Conservation (phyloP, 2,797 vertebrate genomes). For the Sylvia borin region DNA sequence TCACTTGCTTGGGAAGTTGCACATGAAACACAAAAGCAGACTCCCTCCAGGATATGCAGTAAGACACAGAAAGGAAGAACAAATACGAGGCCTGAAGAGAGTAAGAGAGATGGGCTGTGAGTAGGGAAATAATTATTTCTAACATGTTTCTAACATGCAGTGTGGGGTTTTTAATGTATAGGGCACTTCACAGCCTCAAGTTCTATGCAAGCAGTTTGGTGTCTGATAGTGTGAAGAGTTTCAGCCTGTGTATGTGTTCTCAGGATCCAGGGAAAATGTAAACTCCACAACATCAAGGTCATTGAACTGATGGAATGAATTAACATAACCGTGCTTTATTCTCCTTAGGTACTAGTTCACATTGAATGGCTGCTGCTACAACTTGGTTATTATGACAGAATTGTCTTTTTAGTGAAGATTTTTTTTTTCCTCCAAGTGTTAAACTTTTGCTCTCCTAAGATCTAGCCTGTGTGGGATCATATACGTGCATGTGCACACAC, state of each 20-base stretch:
- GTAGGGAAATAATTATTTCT: neutral
- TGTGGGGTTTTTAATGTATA: neutral
- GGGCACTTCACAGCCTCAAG: neutral
- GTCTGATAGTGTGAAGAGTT: neutral
- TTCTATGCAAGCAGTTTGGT: neutral
- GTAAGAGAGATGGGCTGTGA: neutral
- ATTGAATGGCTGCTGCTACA: neutral
- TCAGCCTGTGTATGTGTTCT: neutral
- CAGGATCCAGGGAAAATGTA: neutral
- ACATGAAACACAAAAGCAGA: fast-evolving
- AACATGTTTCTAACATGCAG: neutral
- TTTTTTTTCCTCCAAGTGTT: neutral
- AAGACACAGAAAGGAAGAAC: neutral
- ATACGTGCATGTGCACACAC: neutral
- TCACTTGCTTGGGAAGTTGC: neutral
- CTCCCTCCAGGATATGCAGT: neutral
- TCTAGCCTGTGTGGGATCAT: conserved; percentile 15
- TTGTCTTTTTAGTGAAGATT: neutral
- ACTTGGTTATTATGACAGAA: neutral
- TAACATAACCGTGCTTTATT: neutral
- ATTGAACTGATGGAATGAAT: neutral
- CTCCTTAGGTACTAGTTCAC: neutral
- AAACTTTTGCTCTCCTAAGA: conserved; percentile 10
- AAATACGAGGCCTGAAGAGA: neutral
- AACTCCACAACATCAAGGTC: neutral